phyloP scores from a whole-genome alignment of 2,797 vertebrate genomes.

The Rhinoraja longicauda region DNA sequence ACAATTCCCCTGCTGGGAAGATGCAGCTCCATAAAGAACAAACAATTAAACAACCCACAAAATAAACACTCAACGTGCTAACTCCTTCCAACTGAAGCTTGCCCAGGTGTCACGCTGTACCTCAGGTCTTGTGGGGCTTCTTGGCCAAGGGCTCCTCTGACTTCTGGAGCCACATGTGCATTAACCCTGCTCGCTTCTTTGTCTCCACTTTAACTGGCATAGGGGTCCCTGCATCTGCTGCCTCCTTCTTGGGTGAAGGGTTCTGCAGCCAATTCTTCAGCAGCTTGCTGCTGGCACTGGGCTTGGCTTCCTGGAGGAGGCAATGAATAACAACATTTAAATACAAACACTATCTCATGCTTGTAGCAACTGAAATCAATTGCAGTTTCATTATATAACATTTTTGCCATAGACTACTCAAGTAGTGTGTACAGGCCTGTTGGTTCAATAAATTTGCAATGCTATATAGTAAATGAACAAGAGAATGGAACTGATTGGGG shows the following conservation, averaged over 20 bases:
- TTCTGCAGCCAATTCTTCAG: constrained; percentile 79
- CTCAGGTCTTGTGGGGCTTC: constrained; percentile 56
- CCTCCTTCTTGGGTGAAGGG: constrained; percentile 63
- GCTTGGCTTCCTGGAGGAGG: constrained; percentile 58
- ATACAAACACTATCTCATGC: not conserved
- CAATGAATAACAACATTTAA: constrained; percentile 25
- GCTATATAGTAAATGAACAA: not conserved
- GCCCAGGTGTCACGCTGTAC: not conserved
- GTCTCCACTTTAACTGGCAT: constrained; percentile 43
- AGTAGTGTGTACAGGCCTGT: not conserved
- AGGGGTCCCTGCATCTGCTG: constrained; percentile 20
- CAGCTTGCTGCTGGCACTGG: constrained; percentile 68
- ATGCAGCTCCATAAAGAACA: not conserved
- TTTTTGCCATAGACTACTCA: not conserved
- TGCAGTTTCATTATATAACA: not conserved
- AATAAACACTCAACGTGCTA: not conserved
- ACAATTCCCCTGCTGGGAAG: not conserved
- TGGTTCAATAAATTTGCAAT: not conserved
- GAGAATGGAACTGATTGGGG: not conserved
- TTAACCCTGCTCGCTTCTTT: constrained; percentile 49
- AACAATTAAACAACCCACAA: no score
- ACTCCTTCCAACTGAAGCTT: not conserved
- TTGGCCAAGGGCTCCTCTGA: constrained; percentile 53
- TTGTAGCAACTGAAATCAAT: not conserved
- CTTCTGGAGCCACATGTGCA: constrained; percentile 57